phyloP scores from a whole-genome alignment of 2,797 vertebrate genomes.

The Malurus leucopterus region DNA sequence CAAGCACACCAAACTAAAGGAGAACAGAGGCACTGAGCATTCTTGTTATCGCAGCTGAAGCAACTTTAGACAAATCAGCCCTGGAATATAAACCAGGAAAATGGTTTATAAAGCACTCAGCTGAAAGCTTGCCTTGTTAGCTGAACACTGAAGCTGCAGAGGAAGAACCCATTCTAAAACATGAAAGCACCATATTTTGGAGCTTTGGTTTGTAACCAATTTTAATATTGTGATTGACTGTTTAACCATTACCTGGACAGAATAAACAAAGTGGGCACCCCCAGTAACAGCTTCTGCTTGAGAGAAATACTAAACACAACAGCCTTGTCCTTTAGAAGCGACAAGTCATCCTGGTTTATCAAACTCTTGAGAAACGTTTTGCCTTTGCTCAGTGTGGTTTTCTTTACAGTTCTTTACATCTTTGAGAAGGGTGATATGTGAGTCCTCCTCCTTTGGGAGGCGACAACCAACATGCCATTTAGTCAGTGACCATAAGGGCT shows the following conservation, averaged over 20 bases:
- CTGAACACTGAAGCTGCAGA: neutral
- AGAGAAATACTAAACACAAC: neutral
- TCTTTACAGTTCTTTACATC: neutral
- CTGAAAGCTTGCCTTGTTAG: neutral
- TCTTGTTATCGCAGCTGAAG: neutral
- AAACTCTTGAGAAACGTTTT: neutral
- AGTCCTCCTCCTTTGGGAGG: neutral
- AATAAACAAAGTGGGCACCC: neutral
- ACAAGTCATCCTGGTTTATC: neutral
- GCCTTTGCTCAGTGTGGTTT: neutral
- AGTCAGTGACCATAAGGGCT: neutral
- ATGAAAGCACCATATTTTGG: neutral
- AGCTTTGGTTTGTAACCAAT: neutral
- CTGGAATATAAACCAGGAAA: neutral
- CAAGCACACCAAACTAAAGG: neutral
- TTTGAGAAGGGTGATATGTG: neutral
- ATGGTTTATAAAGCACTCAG: neutral
- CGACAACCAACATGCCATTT: neutral
- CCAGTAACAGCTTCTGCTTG: neutral
- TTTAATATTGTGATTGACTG: neutral
- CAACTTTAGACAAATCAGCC: neutral
- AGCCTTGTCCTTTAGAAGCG: neutral
- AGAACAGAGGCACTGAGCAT: neutral
- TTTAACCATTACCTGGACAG: neutral
- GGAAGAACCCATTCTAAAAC: neutral